A percentile compares a stretch with the other conserved stretches of the same genome.
phyloP scores from a whole-genome alignment of 2,113 vertebrate species.

The Xiphorhynchus elegans region DNA sequence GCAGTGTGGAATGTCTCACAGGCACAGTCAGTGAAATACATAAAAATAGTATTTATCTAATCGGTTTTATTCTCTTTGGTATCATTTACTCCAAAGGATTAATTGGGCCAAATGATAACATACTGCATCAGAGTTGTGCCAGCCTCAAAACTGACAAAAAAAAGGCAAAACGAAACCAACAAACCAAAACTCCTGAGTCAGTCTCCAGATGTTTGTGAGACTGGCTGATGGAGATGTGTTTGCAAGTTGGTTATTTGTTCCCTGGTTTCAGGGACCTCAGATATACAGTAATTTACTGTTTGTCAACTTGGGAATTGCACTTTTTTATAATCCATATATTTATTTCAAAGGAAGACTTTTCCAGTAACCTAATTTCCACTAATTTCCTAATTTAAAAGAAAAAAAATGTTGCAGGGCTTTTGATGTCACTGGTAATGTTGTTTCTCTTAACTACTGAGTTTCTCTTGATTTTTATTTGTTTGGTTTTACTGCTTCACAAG shows the following conservation, averaged over 20 bases:
- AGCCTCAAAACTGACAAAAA: background rate
- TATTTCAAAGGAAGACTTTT: background rate
- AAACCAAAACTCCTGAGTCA: background rate
- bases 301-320: background rate
- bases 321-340: background rate
- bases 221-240: background rate
- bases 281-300: background rate
- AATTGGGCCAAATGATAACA: background rate
- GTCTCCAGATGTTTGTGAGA: slow-evolving; percentile 20
- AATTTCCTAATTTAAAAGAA: background rate
- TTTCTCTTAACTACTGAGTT: background rate
- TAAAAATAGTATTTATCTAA: background rate
- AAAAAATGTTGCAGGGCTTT: background rate
- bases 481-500: background rate
- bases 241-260: background rate
- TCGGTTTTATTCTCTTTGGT: background rate
- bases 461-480: background rate
- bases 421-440: background rate
- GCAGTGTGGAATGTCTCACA: background rate
- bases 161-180: background rate
- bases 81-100: background rate
- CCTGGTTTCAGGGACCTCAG: background rate
- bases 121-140: background rate
- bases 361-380: background rate
- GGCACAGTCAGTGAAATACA: background rate